Conservation (phyloP, 2,797 vertebrate genomes). For the Oreochromis mossambicus region DNA sequence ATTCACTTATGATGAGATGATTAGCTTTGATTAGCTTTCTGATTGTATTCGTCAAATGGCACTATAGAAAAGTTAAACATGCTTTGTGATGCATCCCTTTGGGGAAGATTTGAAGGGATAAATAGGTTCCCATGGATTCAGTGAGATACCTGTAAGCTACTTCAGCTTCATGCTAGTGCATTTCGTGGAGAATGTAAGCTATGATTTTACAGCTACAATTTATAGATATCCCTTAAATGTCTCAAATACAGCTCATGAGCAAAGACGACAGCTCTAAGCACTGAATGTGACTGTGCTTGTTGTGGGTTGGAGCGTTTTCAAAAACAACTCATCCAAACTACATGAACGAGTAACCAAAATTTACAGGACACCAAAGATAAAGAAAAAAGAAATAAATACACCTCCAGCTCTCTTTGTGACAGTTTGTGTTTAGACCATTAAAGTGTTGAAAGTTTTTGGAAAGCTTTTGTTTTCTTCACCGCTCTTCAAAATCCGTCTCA, state of each 20-base stretch:
- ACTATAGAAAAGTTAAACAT: not conserved
- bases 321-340: not conserved
- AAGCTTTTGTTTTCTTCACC: not conserved
- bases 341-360: not conserved
- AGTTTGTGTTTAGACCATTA: not conserved
- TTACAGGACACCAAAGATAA: not conserved
- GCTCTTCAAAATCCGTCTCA: not conserved
- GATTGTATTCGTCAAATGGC: not conserved
- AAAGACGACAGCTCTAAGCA: not conserved
- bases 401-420: not conserved
- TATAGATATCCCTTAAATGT: not conserved
- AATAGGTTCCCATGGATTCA: not conserved
- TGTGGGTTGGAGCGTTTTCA: not conserved
- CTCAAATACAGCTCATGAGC: not conserved
- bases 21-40: not conserved
- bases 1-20: not conserved
- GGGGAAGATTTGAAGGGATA: too few species aligned
- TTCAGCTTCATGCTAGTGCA: not conserved
- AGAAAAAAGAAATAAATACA: not conserved
- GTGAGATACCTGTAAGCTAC: not conserved
- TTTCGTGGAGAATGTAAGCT: not conserved
- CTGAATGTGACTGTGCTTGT: not conserved
- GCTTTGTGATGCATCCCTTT: not conserved
- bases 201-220: not conserved
- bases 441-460: not conserved